Conservation (phyloP, 2,888 invertebrate species). For the Sphaerophoria rueppellii region DNA sequence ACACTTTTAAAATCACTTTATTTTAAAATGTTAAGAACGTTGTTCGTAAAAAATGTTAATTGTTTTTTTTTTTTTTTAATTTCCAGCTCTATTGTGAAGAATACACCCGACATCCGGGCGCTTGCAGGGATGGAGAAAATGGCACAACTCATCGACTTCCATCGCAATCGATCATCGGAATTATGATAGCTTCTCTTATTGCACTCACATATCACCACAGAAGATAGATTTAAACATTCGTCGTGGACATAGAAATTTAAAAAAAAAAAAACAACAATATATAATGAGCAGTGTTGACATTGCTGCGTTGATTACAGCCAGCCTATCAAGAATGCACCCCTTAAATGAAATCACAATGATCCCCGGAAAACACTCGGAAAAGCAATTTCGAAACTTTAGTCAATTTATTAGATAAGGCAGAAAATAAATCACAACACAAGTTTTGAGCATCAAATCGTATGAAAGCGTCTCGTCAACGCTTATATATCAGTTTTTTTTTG, state of each 20-base stretch:
- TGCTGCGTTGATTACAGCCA: slow-evolving; percentile 35
- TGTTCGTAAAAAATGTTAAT: too few species aligned
- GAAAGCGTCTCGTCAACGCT: slow-evolving; percentile 44
- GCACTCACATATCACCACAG: slow-evolving; percentile 64
- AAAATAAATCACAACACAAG: slow-evolving; percentile 25
- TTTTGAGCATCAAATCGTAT: slow-evolving; percentile 53
- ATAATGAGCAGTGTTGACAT: slow-evolving; percentile 40
- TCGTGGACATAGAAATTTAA: not conserved
- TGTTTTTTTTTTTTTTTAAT: slow-evolving; percentile 3
- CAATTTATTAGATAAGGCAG: slow-evolving; percentile 67
- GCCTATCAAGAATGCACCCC: slow-evolving; percentile 52
- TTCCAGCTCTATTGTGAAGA: slow-evolving; percentile 80
- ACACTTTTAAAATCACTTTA: too few species aligned
- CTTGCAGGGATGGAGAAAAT: slow-evolving; percentile 77
- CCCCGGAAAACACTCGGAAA: slow-evolving; percentile 52
- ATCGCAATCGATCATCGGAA: slow-evolving; percentile 55
- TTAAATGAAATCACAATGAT: slow-evolving; percentile 44
- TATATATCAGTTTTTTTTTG: not conserved
- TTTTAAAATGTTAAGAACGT: too few species aligned
- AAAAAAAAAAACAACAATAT: not conserved
- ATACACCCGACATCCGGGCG: slow-evolving; percentile 78
- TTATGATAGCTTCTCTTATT: slow-evolving; percentile 65
- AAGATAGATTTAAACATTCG: slow-evolving; percentile 76
- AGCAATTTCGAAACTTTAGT: slow-evolving; percentile 72
- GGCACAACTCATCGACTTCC: slow-evolving; percentile 72